Base-by-base conservation (phyloP, 2,113 vertebrate genomes). In the Otus sunia region DNA sequence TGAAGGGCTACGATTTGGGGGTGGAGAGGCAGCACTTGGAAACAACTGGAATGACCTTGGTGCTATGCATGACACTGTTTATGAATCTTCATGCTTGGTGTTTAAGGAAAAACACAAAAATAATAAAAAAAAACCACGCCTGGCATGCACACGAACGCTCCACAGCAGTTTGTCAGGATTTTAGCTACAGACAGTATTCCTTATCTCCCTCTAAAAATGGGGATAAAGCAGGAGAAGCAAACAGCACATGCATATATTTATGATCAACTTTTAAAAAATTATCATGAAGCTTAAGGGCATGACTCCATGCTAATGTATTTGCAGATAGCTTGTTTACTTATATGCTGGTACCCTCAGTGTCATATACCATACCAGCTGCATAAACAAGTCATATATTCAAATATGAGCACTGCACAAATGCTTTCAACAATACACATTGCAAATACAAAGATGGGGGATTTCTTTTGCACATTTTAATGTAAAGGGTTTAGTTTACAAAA, bases 401-500 rank as follows among this genome's bases (percentile, higher is more conserved):
- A 71, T 41, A 15, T 2, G 20, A 87, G 71, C 45, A 52, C n/a
- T 34, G 53, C n/a, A 59, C 41, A 34, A 71, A 68, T 6, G 12
- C 43, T 56, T 74, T 83, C 67, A 85, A 86, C 78, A 60, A 76
- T 36, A 67, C 41, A 9, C 37, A 49, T 0, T 50, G 86, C 66
- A 92, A 78, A 78, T 19, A 82, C n/a, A 78, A 72, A 64, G 34
- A 72, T 12, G 4, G 21, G 43, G 36, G 30, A 59, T 15, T 78
- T 66, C 60, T 92, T 86, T 63, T 59, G 64, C 73, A 73, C 30
- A 37, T 75, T 75, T 55, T 41, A 87, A 71, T 16, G 39, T 47
- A 83, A 83, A 95, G 74, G 53, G 43, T 90, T 91, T 29, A 41
- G 81, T 79, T 77, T 85, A 88, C 66, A 86, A 89, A 95, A 89